A percentile compares a stretch with the other conserved stretches of the same genome.
Conservation (phyloP, 37 sponge, comb jelly and placozoan genomes). For the Eunapius fragilis region DNA sequence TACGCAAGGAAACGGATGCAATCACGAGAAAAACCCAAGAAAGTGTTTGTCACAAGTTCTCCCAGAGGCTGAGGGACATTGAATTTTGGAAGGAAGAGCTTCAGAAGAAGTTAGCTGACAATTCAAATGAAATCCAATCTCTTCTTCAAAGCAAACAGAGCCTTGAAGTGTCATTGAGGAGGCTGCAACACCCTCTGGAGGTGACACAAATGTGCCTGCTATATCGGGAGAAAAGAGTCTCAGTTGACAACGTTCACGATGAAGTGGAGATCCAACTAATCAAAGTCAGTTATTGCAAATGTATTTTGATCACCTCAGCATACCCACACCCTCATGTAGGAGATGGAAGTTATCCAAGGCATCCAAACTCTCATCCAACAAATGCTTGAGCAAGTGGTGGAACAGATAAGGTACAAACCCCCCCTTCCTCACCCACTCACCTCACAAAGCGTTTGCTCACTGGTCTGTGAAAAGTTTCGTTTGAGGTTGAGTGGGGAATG, state of each 20-base stretch:
- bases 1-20: constrained; percentile 79
- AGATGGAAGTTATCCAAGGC: constrained; percentile 88
- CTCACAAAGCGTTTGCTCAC: constrained; percentile 18
- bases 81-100: constrained; percentile 95
- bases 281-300: constrained; percentile 55
- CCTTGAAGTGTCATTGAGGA: constrained; percentile 72
- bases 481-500: constrained; percentile 13
- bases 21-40: constrained; percentile 74
- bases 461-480: constrained; percentile 32
- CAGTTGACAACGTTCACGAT: constrained; percentile 91
- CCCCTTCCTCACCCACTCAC: not conserved
- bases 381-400: constrained; percentile 83
- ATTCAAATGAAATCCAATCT: constrained; percentile 65
- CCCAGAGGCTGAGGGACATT: constrained; percentile 80
- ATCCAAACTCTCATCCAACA: constrained; percentile 80
- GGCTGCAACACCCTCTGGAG: constrained; percentile 79
- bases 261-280: constrained; percentile 90
- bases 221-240: constrained; percentile 69
- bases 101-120: constrained; percentile 60
- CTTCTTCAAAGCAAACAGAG: constrained; percentile 62
- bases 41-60: constrained; percentile 83
- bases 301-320: no score
- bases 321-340: constrained; percentile 73
- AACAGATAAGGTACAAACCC: constrained; percentile 82
- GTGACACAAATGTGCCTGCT: constrained; percentile 71